Evolutionary conservation across 1,140 invertebrate genomes (phyloP).

Genomic region (Octopus bimaculoides): DNA sequence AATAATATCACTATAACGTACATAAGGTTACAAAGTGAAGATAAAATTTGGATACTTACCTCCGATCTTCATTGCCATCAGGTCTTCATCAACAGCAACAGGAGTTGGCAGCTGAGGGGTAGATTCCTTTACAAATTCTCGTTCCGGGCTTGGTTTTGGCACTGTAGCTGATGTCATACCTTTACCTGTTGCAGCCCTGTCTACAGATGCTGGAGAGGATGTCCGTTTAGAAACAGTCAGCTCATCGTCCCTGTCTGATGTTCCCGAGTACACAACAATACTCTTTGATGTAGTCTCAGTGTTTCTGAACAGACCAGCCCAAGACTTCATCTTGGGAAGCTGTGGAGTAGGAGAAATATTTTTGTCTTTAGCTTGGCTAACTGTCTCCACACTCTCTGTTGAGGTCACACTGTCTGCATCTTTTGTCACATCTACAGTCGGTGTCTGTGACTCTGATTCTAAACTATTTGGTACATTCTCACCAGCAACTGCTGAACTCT

Average conservation of each 20-base stretch:
- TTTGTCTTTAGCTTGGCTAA: neutral
- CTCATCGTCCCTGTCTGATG: neutral
- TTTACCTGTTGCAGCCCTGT: neutral
- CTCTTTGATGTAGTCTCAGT: neutral
- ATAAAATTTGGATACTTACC: constrained; percentile 9
- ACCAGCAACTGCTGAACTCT: no score
- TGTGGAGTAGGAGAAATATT: neutral
- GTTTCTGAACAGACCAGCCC: constrained; percentile 23
- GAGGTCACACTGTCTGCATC: constrained; percentile 8
- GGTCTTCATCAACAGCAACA: constrained; percentile 15
- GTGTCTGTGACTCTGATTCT: no score
- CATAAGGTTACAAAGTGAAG: no score
- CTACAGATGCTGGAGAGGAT: neutral
- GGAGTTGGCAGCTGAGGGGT: neutral
- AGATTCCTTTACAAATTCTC: neutral
- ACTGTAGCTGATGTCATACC: neutral
- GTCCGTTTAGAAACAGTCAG: neutral
- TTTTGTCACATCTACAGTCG: no score
- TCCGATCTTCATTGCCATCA: constrained; percentile 15
- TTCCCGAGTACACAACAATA: neutral
- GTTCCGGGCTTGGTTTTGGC: neutral
- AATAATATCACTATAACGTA: no score
- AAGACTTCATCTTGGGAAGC: constrained; percentile 9
- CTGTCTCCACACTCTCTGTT: neutral
- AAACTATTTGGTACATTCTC: no score